Evolutionary conservation across 2,797 vertebrate genomes (phyloP).

Genomic region (Fistularia tabacaria): DNA sequence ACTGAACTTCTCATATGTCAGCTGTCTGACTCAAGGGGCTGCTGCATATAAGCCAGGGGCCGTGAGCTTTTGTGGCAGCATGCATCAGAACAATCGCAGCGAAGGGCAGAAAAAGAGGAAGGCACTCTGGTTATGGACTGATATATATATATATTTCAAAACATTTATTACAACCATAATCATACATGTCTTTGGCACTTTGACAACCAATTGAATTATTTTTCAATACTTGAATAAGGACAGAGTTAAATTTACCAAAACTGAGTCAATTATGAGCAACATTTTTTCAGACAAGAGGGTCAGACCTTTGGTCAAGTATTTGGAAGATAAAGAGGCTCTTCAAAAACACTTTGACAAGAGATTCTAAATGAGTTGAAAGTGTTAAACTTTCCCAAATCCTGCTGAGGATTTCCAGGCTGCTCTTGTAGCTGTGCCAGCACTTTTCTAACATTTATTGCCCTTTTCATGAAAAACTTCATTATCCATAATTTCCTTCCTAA

Average conservation of each 20-base stretch:
- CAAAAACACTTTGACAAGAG: slow-evolving; percentile 4
- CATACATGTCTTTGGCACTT: too few relatives aligned
- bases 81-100: slow-evolving; percentile 10
- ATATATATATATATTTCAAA: too few relatives aligned
- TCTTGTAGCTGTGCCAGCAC: slow-evolving; percentile 9
- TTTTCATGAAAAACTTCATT: slow-evolving; percentile 1
- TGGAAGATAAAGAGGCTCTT: slow-evolving; percentile 17
- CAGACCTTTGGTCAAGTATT: slow-evolving; percentile 1
- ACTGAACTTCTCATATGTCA: slow-evolving; percentile 46
- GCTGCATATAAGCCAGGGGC: slow-evolving; percentile 38
- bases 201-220: too few relatives aligned
- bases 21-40: slow-evolving; percentile 42
- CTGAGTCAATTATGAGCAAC: too few relatives aligned
- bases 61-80: slow-evolving; percentile 25
- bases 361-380: not conserved
- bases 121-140: too few relatives aligned
- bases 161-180: too few relatives aligned
- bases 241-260: too few relatives aligned
- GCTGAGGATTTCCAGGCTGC: slow-evolving; percentile 7
- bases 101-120: not conserved
- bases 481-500: not conserved
- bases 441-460: slow-evolving; percentile 1
- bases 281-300: not conserved
- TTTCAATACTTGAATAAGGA: too few relatives aligned
- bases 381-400: slow-evolving; percentile 3